Evolutionary conservation across 2,888 invertebrate genomes (phyloP), one percentile per base, ranked within the genome.

Genomic region (Callosobruchus maculatus): DNA sequence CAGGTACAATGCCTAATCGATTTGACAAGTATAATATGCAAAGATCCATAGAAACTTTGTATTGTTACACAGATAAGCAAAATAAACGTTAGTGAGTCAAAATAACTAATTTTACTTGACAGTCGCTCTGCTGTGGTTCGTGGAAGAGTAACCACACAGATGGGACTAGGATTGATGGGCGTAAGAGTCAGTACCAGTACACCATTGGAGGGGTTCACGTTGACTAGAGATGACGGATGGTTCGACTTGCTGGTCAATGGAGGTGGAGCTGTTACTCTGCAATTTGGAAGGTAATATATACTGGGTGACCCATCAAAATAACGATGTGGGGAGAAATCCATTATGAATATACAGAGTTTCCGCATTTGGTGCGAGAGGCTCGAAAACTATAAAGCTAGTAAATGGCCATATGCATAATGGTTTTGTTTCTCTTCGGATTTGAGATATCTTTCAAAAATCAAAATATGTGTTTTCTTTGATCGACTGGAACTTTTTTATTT

Each of bases 161-260:
- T 97, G 85, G 96, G 97, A 71, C 95, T 95, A 83, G 97, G 98
- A 66, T 89, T 99, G 81, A 95, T 97, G 86, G 99, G 99, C 49
- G 98, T 98, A 9, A 91, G 98, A 79, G 98, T 99, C 3, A 95
- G 96, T 78, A 97, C 98, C 69, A 95, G 95, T 74, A 95, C 95
- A 3, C 94, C 97, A n/a, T 90, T 96, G 71, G 98, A 97, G 89
- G 99, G 99, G 20, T 98, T 97, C 88, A 99, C 99, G 0, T 88
- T 97, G 75, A 97, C 97, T 2, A 90, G 96, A 75, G 95, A 96
- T 80, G 96, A 96, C 82, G 97, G 97, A 71, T 96, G 96, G 96
- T 99, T 99, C 89, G 99, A 99, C 88, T 91, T 99, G 72, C 91
- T 99, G 84, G 98, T 99, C 20, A 99, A 99, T 87, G 99, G 99